Evolutionary conservation across 2,888 invertebrate species (phyloP).

Genomic region (Lasioglossum calceatum): DNA sequence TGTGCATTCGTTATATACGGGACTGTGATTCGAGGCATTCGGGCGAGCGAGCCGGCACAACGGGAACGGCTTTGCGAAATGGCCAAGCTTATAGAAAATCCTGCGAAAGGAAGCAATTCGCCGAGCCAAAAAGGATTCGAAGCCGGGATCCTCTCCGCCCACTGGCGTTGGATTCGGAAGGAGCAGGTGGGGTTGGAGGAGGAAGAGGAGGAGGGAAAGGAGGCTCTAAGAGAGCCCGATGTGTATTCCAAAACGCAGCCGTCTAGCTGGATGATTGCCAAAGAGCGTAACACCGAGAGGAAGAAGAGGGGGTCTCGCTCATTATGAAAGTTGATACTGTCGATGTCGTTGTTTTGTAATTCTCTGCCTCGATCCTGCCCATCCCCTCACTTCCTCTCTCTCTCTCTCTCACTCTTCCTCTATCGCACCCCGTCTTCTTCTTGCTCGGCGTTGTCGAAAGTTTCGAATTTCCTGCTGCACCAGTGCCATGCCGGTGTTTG

Average conservation of each 20-base stretch:
- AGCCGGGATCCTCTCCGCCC: constrained; percentile 53
- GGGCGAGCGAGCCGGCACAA: constrained; percentile 62
- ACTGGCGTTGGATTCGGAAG: constrained; percentile 45
- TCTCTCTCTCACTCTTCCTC: too few species aligned
- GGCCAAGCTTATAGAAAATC: constrained; percentile 73
- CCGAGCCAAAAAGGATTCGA: constrained; percentile 70
- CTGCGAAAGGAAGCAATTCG: constrained; percentile 70
- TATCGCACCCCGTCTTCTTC: constrained; percentile 62
- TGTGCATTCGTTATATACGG: constrained; percentile 58
- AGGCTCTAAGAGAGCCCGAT: constrained; percentile 28
- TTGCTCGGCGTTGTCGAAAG: constrained; percentile 72
- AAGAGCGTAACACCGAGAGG: constrained; percentile 77
- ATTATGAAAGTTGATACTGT: constrained; percentile 81
- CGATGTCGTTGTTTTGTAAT: constrained; percentile 80
- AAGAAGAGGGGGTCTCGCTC: constrained; percentile 62
- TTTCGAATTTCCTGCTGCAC: constrained; percentile 74
- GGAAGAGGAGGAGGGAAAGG: constrained; percentile 3
- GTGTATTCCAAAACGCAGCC: constrained; percentile 63
- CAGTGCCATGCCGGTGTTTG: constrained; percentile 47
- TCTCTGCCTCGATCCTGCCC: constrained; percentile 47
- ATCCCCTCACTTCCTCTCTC: background rate
- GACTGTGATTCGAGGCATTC: constrained; percentile 63
- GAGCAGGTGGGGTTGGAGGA: constrained; percentile 22
- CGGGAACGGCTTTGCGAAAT: constrained; percentile 68
- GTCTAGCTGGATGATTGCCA: constrained; percentile 78